phyloP scores from a whole-genome alignment of 2,888 invertebrate species.

The Nomada flava region DNA sequence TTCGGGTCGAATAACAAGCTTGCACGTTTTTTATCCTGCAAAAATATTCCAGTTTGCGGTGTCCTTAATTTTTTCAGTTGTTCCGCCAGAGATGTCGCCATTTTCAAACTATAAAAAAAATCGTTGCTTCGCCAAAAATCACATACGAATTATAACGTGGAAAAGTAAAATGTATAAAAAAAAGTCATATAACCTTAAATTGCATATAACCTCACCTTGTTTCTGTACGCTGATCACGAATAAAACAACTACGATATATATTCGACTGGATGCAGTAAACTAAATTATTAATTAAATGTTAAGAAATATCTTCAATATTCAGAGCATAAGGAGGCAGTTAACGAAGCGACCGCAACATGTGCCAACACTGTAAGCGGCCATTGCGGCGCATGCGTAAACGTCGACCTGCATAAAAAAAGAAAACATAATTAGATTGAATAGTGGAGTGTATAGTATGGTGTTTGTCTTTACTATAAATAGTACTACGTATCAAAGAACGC shows the following conservation, averaged over 20 bases:
- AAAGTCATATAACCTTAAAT: conserved; percentile 2
- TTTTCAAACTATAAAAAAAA: conserved; percentile 42
- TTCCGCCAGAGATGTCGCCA: conserved; percentile 89
- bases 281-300: not conserved
- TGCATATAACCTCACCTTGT: conserved; percentile 27
- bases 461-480: not conserved
- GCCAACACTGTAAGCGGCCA: conserved; percentile 39
- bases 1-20: conserved; percentile 96
- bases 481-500: not conserved
- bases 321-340: not conserved
- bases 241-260: not conserved
- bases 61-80: conserved; percentile 91
- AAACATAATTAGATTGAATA: not conserved
- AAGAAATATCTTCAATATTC: not conserved
- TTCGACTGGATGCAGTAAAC: not conserved
- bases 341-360: conserved; percentile 28
- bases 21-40: conserved; percentile 89
- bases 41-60: conserved; percentile 90
- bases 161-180: not conserved
- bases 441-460: too few species aligned
- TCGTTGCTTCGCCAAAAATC: not conserved
- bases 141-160: not conserved
- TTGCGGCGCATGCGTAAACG: not conserved
- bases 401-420: not conserved
- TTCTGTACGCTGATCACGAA: not conserved